Conservation (phyloP, 37 sponge, comb jelly and placozoan genomes). For the Aplysina aerophoba region DNA sequence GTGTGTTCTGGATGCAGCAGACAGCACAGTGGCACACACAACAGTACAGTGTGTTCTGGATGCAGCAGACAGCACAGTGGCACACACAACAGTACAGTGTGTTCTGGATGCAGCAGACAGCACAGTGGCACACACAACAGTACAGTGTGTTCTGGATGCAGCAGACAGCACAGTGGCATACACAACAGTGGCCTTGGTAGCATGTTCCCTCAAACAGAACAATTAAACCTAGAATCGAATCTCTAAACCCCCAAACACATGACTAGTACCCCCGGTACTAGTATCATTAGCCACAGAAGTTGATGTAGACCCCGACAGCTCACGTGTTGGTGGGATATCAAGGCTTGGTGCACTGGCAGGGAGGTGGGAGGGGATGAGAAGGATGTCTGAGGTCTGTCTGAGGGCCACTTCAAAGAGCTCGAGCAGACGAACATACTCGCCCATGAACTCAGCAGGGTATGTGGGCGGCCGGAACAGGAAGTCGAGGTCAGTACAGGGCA, state of each 20-base stretch:
- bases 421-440: constrained; percentile 67
- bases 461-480: constrained; percentile 55
- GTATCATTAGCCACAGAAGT: too few relatives aligned
- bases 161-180: not conserved
- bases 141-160: too few relatives aligned
- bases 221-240: not conserved
- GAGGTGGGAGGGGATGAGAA: constrained; percentile 82
- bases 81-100: too few relatives aligned
- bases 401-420: constrained; percentile 82
- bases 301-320: too few relatives aligned
- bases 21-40: too few relatives aligned
- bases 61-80: too few relatives aligned
- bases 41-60: too few relatives aligned
- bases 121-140: not conserved
- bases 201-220: not conserved
- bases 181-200: too few relatives aligned
- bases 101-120: constrained; percentile 7
- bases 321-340: not conserved
- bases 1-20: too few relatives aligned
- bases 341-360: constrained; percentile 50
- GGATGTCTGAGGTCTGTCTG: constrained; percentile 34
- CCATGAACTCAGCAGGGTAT: constrained; percentile 58
- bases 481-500: constrained; percentile 6
- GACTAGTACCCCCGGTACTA: too few relatives aligned
- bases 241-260: not conserved